A percentile compares a stretch with the other conserved stretches of the same genome.
Evolutionary conservation across 2,797 vertebrate species (phyloP).

Genomic region (Lacerta viridis): DNA sequence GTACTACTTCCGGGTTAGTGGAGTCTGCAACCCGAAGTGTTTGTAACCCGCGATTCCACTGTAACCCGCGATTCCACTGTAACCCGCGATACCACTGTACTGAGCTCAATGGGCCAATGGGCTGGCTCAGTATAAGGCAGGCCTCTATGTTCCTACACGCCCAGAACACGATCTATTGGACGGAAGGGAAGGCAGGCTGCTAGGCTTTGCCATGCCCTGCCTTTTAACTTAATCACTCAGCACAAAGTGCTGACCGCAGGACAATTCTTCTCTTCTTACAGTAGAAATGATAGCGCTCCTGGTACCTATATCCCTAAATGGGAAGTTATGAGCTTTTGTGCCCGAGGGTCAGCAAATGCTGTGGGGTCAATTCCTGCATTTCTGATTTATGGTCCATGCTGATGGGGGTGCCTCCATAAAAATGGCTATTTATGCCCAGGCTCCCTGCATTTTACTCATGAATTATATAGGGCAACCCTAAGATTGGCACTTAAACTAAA

Average conservation of each 20-base stretch:
- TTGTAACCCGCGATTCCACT: too few species aligned
- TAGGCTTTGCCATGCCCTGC: conserved; percentile 42
- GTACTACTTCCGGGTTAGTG: too few species aligned
- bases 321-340: conserved; percentile 56
- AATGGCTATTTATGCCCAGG: conserved; percentile 28
- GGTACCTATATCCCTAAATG: conserved; percentile 56
- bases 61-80: too few species aligned
- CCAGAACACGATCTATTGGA: conserved; percentile 26
- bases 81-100: too few species aligned
- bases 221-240: conserved; percentile 53
- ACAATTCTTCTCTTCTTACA: conserved; percentile 56
- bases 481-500: conserved; percentile 54
- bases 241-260: conserved; percentile 62
- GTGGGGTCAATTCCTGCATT: conserved; percentile 42
- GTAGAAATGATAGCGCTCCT: conserved; percentile 47
- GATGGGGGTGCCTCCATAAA: conserved; percentile 30
- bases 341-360: conserved; percentile 47
- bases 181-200: conserved; percentile 12
- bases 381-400: conserved; percentile 58
- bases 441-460: conserved; percentile 23
- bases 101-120: too few species aligned
- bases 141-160: too few species aligned
- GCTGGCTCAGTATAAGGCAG: too few species aligned
- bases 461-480: conserved; percentile 43
- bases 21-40: too few species aligned